A percentile compares a stretch with the other conserved stretches of the same genome.
These are phyloP conservation scores for Falco novaeseelandiae DNA, from an alignment of 2,797 vertebrate genomes.

Conservation along the genomic window DNA sequence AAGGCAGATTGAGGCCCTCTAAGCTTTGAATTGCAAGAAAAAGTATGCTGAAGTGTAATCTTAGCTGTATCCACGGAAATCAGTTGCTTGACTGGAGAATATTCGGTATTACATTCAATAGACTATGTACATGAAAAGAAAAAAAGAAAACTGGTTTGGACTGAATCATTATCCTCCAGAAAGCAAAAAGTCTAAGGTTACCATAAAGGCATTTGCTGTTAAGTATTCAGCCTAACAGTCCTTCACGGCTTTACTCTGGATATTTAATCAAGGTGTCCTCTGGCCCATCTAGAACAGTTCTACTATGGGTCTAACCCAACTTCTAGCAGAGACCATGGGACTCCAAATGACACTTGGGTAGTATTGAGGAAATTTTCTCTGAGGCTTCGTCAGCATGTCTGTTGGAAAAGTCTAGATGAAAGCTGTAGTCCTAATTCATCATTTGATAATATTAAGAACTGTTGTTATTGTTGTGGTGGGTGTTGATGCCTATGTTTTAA, in stretches of 20 bases:
- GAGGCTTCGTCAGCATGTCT: neutral
- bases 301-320: fast-evolving
- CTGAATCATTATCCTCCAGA: neutral
- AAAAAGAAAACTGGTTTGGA: neutral
- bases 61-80: slow-evolving; percentile 59
- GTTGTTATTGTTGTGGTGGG: neutral
- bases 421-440: neutral
- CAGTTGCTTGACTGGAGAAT: neutral
- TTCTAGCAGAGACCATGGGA: neutral
- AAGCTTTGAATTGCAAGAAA: slow-evolving; percentile 21
- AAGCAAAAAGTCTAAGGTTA: neutral
- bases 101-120: neutral
- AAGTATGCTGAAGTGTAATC: slow-evolving; percentile 20
- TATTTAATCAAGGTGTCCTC: neutral
- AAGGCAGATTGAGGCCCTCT: slow-evolving; percentile 26
- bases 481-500: neutral
- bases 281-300: neutral
- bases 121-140: neutral
- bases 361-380: neutral
- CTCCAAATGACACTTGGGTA: neutral
- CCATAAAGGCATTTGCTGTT: neutral
- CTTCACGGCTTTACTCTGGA: neutral
- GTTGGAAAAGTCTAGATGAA: neutral
- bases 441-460: neutral
- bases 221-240: neutral